A percentile compares a stretch with the other conserved stretches of the same genome.
Conservation (phyloP, 2,797 vertebrate species). For the Silurus lanzhouensis region DNA sequence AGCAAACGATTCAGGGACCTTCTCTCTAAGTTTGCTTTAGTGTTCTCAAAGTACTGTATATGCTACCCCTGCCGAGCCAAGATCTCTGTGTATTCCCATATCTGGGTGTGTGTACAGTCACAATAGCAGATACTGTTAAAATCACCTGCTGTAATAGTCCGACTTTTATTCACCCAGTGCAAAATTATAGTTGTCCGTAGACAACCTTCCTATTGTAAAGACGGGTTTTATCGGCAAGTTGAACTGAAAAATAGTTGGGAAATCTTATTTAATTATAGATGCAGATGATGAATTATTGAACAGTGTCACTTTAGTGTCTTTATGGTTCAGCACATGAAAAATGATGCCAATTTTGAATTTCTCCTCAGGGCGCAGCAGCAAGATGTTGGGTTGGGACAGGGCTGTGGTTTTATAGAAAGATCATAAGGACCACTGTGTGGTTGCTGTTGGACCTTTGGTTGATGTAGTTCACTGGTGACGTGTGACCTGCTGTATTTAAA, state of each 20-base stretch:
- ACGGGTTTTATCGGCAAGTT: conserved; percentile 62
- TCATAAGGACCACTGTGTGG: conserved; percentile 58
- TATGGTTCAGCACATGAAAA: conserved; percentile 89
- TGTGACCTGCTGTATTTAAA: not conserved
- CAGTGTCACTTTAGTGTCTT: conserved; percentile 89
- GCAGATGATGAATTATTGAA: conserved; percentile 91
- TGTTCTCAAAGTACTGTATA: not conserved
- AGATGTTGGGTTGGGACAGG: conserved; percentile 72
- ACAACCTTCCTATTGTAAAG: conserved; percentile 72
- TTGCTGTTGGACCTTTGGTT: conserved; percentile 57
- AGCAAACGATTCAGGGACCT: not conserved
- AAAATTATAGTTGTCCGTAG: conserved; percentile 57
- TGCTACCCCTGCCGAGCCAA: not conserved
- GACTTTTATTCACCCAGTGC: conserved; percentile 54
- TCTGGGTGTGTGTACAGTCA: not conserved
- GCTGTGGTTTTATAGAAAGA: conserved; percentile 59
- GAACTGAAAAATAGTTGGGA: conserved; percentile 64
- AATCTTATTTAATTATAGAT: conserved; percentile 89
- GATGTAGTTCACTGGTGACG: conserved; percentile 59
- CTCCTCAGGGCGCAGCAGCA: conserved; percentile 76
- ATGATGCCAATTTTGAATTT: conserved; percentile 92
- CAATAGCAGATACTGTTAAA: not conserved
- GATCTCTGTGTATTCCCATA: not conserved
- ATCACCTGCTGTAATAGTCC: not conserved
- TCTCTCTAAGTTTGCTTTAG: not conserved